Conservation (phyloP, 2,888 invertebrate species). For the Pterostichus niger region DNA sequence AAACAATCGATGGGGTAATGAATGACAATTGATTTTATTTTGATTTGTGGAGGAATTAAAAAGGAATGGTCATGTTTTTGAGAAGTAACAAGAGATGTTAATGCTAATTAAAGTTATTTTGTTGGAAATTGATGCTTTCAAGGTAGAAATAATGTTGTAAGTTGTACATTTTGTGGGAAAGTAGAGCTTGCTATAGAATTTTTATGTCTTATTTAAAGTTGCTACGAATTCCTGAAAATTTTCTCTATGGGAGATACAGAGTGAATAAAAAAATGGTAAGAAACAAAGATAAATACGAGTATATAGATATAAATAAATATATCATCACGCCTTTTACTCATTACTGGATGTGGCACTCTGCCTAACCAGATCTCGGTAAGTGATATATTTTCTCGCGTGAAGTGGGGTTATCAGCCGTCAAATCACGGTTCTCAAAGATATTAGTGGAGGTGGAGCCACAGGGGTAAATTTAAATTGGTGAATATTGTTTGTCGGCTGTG, state of each 20-base stretch:
- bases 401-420: no score
- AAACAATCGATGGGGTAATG: background rate
- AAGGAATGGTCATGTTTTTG: background rate
- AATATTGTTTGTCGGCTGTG: no score
- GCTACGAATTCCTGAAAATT: background rate
- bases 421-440: no score
- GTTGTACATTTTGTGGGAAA: background rate
- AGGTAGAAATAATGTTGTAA: background rate
- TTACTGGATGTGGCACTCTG: no score
- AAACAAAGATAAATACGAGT: no score
- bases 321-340: no score
- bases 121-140: background rate
- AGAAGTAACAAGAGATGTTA: conserved; percentile 5
- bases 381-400: no score
- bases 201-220: conserved; percentile 47
- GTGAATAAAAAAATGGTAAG: no score
- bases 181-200: background rate
- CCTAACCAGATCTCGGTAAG: no score
- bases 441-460: no score
- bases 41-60: conserved; percentile 6
- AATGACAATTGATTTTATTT: conserved; percentile 40
- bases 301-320: no score
- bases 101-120: background rate
- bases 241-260: background rate
- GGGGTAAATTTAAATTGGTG: no score